Evolutionary conservation across 2,888 invertebrate genomes (phyloP).

Genomic region (Hydrotaea diabolus): DNA sequence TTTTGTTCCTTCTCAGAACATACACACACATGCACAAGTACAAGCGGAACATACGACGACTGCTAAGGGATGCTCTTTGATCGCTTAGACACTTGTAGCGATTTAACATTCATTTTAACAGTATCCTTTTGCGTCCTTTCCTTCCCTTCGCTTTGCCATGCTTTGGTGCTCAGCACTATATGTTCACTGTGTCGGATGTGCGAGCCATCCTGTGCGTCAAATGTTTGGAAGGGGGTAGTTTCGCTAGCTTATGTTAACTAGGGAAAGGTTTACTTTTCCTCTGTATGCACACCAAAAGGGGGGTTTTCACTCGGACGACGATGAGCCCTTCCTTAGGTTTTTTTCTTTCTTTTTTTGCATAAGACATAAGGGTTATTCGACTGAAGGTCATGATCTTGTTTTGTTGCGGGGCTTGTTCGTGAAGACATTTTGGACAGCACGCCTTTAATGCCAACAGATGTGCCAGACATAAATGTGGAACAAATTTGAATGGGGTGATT

Average conservation of each 20-base stretch:
- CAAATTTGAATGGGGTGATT: conserved; percentile 19
- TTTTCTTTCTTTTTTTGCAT: too few relatives aligned
- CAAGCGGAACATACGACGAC: background rate
- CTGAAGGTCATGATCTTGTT: conserved; percentile 27
- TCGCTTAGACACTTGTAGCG: conserved; percentile 26
- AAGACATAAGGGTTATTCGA: background rate
- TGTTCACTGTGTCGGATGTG: background rate
- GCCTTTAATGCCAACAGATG: background rate
- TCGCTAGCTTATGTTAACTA: background rate
- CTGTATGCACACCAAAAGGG: background rate
- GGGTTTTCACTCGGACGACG: background rate
- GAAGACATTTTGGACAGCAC: background rate
- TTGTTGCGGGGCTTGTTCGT: background rate
- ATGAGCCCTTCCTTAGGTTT: background rate
- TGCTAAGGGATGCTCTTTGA: conserved; percentile 37
- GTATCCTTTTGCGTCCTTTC: background rate
- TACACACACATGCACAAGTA: background rate
- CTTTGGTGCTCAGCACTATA: background rate
- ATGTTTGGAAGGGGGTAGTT: background rate
- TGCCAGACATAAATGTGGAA: background rate
- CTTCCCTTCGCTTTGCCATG: too few relatives aligned
- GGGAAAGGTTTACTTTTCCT: background rate
- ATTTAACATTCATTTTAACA: conserved; percentile 23
- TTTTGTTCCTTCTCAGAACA: background rate
- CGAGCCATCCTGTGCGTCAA: too few relatives aligned